These are phyloP conservation scores for Neodiprion virginianus DNA, from an alignment of 1,140 invertebrate species.

Conservation along the genomic window DNA sequence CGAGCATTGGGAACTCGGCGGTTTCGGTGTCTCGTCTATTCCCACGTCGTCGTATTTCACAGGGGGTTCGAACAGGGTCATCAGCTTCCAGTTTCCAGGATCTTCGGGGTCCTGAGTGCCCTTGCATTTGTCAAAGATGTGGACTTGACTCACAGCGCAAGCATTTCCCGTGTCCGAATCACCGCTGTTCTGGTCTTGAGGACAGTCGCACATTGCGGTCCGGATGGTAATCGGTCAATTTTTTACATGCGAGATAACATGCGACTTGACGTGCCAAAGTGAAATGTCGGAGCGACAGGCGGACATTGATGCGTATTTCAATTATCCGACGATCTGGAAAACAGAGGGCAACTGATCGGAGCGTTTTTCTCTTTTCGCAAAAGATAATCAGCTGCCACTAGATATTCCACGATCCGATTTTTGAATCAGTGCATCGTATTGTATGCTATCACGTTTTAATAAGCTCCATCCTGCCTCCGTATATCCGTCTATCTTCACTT, in stretches of 20 bases:
- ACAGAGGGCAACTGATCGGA: too few species aligned
- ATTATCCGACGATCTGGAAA: too few species aligned
- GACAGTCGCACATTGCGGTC: conserved; percentile 34
- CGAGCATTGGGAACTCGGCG: conserved; percentile 4
- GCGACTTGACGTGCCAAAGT: too few species aligned
- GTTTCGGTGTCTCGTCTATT: not conserved
- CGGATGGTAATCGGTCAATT: too few species aligned
- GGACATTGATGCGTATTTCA: too few species aligned
- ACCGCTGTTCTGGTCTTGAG: conserved; percentile 7
- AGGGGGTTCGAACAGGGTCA: not conserved
- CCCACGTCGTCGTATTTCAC: not conserved
- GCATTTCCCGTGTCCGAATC: not conserved
- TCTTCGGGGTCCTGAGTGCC: conserved; percentile 1
- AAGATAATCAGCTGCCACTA: too few species aligned
- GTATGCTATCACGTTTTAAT: not conserved
- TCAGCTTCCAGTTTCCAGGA: not conserved
- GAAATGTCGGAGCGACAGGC: too few species aligned
- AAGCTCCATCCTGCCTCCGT: not conserved
- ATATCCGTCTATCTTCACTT: not conserved
- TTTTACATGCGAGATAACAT: too few species aligned
- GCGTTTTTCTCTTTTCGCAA: too few species aligned
- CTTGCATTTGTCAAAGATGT: conserved; percentile 30
- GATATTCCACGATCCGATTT: too few species aligned
- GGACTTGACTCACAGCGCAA: conserved; percentile 21
- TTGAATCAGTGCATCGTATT: not conserved